Base-by-base conservation (phyloP, 2,888 invertebrate species). In the Corythucha ciliata region DNA sequence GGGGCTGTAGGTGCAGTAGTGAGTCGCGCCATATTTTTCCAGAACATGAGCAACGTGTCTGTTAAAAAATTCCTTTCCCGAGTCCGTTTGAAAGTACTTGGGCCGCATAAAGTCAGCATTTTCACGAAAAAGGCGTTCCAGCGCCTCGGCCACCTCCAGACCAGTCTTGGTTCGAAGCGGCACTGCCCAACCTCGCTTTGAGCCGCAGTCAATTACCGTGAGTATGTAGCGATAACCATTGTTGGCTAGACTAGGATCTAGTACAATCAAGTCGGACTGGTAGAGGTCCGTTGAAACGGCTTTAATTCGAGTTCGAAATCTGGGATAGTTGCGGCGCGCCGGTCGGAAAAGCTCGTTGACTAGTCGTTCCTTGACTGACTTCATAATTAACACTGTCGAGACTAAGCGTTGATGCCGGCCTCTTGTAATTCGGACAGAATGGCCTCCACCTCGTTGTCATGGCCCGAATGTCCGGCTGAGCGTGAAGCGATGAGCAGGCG, bases 1-100 rank as follows among this genome's bases (percentile, higher is more conserved):
- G 2, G 41, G 33, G n/a, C 48, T 55, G 40, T 50, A 63, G n/a
- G 60, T 61, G 2, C 37, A 34, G 32, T 54, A 57, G 14, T 26
- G 50, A 29, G 41, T 45, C n/a, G 56, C 49, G 10, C 55, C 52
- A 48, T 60, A 48, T 34, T 59, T 59, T 40, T 59, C 53, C 57
- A 63, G 60, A 21, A 65, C 26, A 12, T 45, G 24, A 34, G 59
- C 37, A 47, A 66, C 64, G 18, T 55, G 5, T 22, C 39, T 53
- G 48, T 62, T 64, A 37, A 55, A 65, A 59, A 63, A 67, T 52
- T 64, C 64, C 53, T 56, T 61, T 7, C 63, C 65, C 27, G 56
- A 39, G 56, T 66, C 65, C 0, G 63, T 60, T 58, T 65, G 65
- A 20, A 50, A 12, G 2, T 22, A 22, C 26, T 22, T 18, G n/a